Conservation (phyloP, 2,888 invertebrate genomes). For the Drosophila subsilvestris region DNA sequence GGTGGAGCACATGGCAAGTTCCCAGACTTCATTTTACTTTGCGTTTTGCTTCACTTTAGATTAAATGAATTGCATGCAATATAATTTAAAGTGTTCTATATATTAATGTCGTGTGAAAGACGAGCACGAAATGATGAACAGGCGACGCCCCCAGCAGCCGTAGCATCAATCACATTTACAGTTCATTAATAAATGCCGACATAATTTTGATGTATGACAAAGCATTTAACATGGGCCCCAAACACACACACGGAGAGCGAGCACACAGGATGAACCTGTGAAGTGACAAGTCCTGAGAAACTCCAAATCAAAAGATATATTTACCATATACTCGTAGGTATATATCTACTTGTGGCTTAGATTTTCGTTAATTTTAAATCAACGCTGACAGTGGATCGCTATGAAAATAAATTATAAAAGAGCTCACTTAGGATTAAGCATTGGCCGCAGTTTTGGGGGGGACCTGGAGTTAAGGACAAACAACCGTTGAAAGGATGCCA, state of each 20-base stretch:
- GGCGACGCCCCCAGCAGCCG: conserved; percentile 18
- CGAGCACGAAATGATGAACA: conserved; percentile 14
- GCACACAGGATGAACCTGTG: background rate
- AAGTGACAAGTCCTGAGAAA: conserved; percentile 9
- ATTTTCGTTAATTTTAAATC: conserved; percentile 45
- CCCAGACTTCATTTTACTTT: background rate
- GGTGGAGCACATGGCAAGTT: background rate
- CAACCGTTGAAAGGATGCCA: conserved; percentile 22
- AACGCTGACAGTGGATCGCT: conserved; percentile 18
- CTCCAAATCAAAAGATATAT: background rate
- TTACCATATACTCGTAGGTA: background rate
- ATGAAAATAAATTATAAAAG: conserved; percentile 33
- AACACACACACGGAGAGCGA: background rate
- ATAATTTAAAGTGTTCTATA: conserved; percentile 56
- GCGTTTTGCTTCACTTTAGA: conserved; percentile 32
- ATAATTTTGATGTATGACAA: conserved; percentile 73
- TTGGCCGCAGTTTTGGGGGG: conserved; percentile 1
- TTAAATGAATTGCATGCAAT: conserved; percentile 63
- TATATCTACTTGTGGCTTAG: background rate
- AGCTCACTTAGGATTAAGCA: conserved; percentile 32
- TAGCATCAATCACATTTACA: conserved; percentile 74
- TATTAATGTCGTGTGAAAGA: conserved; percentile 56
- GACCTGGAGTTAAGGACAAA: background rate
- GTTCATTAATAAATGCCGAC: conserved; percentile 72
- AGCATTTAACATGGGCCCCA: conserved; percentile 61